These are phyloP conservation scores for Dorcus parallelipipedus DNA, from an alignment of 2,888 invertebrate species.

Conservation along the genomic window DNA sequence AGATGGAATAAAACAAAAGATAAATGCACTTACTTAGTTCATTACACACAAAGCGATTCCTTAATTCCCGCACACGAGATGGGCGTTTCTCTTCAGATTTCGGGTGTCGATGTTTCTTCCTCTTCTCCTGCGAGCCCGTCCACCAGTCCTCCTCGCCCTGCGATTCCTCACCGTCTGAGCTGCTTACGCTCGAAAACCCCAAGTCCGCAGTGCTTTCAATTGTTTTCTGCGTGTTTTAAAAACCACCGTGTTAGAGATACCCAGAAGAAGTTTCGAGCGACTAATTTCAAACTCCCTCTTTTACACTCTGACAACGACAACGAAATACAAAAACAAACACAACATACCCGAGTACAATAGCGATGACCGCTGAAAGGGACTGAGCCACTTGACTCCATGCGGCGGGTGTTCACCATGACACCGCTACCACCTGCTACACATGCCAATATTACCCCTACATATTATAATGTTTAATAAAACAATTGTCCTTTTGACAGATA, in stretches of 20 bases:
- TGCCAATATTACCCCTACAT: slow-evolving; percentile 20
- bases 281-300: too few relatives aligned
- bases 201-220: slow-evolving; percentile 28
- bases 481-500: not conserved
- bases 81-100: slow-evolving; percentile 25
- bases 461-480: too few relatives aligned
- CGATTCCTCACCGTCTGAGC: slow-evolving; percentile 36
- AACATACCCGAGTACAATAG: slow-evolving; percentile 45
- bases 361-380: slow-evolving; percentile 35
- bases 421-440: slow-evolving; percentile 28
- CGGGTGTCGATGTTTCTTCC: slow-evolving; percentile 20
- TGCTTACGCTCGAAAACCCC: slow-evolving; percentile 34
- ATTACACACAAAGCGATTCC: slow-evolving; percentile 39
- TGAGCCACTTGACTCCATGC: slow-evolving; percentile 44
- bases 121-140: slow-evolving; percentile 36
- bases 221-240: slow-evolving; percentile 15
- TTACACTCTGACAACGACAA: not conserved
- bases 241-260: too few relatives aligned
- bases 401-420: slow-evolving; percentile 46
- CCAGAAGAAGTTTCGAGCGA: too few relatives aligned
- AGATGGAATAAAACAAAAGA: too few relatives aligned
- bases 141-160: slow-evolving; percentile 36
- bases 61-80: slow-evolving; percentile 33
- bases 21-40: slow-evolving; percentile 21
- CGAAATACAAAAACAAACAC: slow-evolving; percentile 8